A percentile compares a stretch with the other conserved stretches of the same genome.
phyloP scores from a whole-genome alignment of 1,140 invertebrate species.

The Pemphigus obesinymphae region DNA sequence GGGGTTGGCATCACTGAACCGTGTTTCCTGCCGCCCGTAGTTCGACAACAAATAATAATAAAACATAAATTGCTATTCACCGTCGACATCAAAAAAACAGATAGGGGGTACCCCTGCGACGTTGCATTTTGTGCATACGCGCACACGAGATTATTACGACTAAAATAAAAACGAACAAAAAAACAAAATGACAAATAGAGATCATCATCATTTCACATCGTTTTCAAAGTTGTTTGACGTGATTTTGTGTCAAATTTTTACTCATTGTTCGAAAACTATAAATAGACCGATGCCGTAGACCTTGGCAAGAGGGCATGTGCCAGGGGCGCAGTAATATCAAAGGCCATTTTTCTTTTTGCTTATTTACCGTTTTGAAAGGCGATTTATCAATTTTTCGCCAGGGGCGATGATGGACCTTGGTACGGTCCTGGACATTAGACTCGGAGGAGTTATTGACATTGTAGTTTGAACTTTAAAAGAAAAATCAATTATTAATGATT shows the following conservation, averaged over 20 bases:
- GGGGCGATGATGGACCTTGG: too few species aligned
- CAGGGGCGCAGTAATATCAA: too few species aligned
- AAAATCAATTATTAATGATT: background rate
- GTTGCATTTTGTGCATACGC: slow-evolving; percentile 12
- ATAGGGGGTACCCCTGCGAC: background rate
- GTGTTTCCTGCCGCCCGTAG: background rate
- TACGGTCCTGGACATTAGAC: too few species aligned
- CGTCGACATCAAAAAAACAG: background rate
- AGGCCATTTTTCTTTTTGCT: too few species aligned
- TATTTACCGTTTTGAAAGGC: too few species aligned
- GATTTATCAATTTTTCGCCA: too few species aligned
- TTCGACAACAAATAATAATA: background rate
- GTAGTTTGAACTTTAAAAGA: too few species aligned
- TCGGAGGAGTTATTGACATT: background rate
- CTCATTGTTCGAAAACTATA: too few species aligned
- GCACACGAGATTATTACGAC: background rate
- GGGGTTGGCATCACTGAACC: slow-evolving; percentile 12
- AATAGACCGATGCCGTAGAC: too few species aligned
- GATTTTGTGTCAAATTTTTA: too few species aligned
- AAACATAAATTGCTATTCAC: slow-evolving; percentile 6
- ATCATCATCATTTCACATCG: background rate
- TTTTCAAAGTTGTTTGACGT: background rate
- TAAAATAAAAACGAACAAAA: background rate
- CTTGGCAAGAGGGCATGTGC: too few species aligned
- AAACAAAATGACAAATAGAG: background rate